Conservation (phyloP, 30 jellyfish, hydroid and myxozoan genomes). For the Phacellophora camtschatica region DNA sequence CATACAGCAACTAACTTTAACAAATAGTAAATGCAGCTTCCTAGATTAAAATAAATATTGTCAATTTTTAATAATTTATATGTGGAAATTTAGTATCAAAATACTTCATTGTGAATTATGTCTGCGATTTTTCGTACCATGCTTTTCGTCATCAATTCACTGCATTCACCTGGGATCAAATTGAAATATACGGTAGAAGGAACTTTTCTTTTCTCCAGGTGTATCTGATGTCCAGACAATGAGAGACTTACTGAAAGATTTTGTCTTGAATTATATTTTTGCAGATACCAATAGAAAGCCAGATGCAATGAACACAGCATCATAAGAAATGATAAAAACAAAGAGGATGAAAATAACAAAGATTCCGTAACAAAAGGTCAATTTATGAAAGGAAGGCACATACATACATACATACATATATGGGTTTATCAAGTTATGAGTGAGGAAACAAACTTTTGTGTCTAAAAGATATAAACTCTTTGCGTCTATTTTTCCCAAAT, state of each 20-base stretch:
- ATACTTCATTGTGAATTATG: background rate
- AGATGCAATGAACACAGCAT: background rate
- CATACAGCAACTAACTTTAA: background rate
- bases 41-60: background rate
- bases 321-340: background rate
- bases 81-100: background rate
- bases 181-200: background rate
- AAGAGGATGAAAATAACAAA: conserved; percentile 2
- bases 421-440: no score
- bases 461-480: no score
- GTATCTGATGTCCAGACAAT: background rate
- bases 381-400: no score
- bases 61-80: background rate
- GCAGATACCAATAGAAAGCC: background rate
- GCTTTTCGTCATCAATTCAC: conserved; percentile 1
- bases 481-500: no score
- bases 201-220: background rate
- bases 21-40: background rate
- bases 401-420: no score
- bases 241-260: background rate
- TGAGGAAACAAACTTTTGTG: no score
- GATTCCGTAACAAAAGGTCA: background rate
- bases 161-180: conserved; percentile 3
- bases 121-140: background rate
- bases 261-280: background rate